These are phyloP conservation scores for Enteromius anoplus DNA, from an alignment of 2,797 vertebrate species.

Conservation along the genomic window DNA sequence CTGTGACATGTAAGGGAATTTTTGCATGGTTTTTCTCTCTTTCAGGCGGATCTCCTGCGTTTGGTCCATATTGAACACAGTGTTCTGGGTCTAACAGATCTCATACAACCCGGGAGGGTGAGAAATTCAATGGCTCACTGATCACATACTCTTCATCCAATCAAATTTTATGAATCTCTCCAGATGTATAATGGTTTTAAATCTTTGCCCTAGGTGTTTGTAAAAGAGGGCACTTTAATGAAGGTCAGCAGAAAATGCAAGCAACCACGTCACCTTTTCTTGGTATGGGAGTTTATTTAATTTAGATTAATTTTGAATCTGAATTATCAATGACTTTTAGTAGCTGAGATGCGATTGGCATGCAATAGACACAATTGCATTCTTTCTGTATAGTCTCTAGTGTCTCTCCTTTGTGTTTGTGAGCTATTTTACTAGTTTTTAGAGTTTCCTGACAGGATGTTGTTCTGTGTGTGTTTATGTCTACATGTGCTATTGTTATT, in stretches of 20 bases:
- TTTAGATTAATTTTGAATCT: not conserved
- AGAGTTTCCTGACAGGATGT: conserved; percentile 86
- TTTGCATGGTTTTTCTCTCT: not conserved
- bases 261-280: conserved; percentile 93
- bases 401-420: conserved; percentile 56
- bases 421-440: conserved; percentile 71
- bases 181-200: no score
- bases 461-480: conserved; percentile 64
- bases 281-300: conserved; percentile 80
- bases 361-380: conserved; percentile 49
- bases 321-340: conserved; percentile 25
- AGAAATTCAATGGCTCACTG: conserved; percentile 52
- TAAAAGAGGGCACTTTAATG: conserved; percentile 91
- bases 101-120: conserved; percentile 94
- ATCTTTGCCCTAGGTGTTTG: conserved; percentile 81
- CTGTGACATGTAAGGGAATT: not conserved
- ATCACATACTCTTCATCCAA: not conserved
- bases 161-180: not conserved
- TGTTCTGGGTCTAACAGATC: conserved; percentile 84
- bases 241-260: conserved; percentile 89
- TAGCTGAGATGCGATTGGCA: not conserved
- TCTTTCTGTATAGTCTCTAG: conserved; percentile 58
- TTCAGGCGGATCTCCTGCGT: conserved; percentile 91
- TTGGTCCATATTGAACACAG: conserved; percentile 94
- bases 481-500: conserved; percentile 44